Conservation (phyloP, 2,797 vertebrate genomes). For the Catharus ustulatus region DNA sequence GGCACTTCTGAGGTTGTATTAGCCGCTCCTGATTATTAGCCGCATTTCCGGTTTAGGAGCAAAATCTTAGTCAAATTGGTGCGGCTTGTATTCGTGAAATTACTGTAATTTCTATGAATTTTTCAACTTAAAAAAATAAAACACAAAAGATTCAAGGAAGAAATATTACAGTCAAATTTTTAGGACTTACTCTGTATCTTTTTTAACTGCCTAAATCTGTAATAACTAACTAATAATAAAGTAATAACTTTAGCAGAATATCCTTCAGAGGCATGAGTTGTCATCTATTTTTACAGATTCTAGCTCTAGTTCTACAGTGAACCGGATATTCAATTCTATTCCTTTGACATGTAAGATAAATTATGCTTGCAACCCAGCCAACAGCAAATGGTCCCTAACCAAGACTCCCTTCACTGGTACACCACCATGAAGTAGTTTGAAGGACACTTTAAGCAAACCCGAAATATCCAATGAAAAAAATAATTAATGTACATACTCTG, state of each 20-base stretch:
- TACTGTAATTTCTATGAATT: background rate
- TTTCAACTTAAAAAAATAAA: background rate
- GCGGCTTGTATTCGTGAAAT: no score
- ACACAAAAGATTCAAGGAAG: background rate
- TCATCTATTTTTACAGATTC: background rate
- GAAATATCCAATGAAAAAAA: background rate
- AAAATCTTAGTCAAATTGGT: no score
- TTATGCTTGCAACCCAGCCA: background rate
- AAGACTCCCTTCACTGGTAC: background rate
- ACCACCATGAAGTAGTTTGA: background rate
- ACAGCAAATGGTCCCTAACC: background rate
- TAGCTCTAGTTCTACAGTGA: background rate
- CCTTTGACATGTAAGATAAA: background rate
- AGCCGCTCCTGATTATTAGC: no score
- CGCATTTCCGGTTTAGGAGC: no score
- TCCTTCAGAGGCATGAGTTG: background rate
- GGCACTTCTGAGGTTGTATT: no score
- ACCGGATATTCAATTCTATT: background rate
- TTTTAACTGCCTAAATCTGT: background rate
- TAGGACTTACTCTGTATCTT: background rate
- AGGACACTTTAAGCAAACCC: background rate
- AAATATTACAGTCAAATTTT: background rate
- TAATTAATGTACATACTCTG: background rate
- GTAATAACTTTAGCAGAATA: background rate
- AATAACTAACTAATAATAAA: background rate